phyloP scores from a whole-genome alignment of 2,888 invertebrate genomes.

The Acleris sparsana region DNA sequence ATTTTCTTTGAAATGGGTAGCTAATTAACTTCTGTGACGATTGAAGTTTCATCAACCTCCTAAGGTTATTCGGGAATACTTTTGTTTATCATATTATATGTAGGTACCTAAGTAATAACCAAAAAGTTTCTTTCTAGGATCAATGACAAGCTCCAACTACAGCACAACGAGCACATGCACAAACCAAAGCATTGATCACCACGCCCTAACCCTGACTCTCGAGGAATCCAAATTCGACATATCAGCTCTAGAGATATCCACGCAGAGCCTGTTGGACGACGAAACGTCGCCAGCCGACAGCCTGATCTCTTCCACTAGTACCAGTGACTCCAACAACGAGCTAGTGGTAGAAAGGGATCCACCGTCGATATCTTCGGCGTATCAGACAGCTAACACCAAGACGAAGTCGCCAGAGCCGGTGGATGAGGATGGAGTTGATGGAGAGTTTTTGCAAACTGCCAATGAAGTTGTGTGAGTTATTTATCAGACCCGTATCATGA shows the following conservation, averaged over 20 bases:
- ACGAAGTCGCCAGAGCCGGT: constrained; percentile 76
- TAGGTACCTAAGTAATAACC: background rate
- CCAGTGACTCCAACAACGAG: constrained; percentile 84
- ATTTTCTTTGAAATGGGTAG: too few relatives aligned
- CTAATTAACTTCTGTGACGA: too few relatives aligned
- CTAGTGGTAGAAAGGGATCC: constrained; percentile 74
- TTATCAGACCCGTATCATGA: background rate
- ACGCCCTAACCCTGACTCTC: constrained; percentile 85
- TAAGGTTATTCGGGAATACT: too few relatives aligned
- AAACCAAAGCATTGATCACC: constrained; percentile 74
- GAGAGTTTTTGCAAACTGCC: constrained; percentile 59
- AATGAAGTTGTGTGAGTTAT: constrained; percentile 65
- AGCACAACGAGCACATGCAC: constrained; percentile 80
- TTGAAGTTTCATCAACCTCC: too few relatives aligned
- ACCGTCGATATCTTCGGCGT: constrained; percentile 73
- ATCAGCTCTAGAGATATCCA: constrained; percentile 87
- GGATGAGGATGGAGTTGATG: constrained; percentile 63
- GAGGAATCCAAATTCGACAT: constrained; percentile 91
- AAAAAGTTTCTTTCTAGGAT: constrained; percentile 53
- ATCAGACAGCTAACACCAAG: constrained; percentile 81
- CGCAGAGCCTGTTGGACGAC: constrained; percentile 89
- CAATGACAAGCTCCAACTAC: constrained; percentile 81
- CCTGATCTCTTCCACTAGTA: constrained; percentile 86
- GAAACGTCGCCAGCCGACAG: constrained; percentile 93
- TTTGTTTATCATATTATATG: too few relatives aligned